A percentile compares a stretch with the other conserved stretches of the same genome.
Conservation (phyloP, 2,888 invertebrate genomes). For the Tortricodes alternella region DNA sequence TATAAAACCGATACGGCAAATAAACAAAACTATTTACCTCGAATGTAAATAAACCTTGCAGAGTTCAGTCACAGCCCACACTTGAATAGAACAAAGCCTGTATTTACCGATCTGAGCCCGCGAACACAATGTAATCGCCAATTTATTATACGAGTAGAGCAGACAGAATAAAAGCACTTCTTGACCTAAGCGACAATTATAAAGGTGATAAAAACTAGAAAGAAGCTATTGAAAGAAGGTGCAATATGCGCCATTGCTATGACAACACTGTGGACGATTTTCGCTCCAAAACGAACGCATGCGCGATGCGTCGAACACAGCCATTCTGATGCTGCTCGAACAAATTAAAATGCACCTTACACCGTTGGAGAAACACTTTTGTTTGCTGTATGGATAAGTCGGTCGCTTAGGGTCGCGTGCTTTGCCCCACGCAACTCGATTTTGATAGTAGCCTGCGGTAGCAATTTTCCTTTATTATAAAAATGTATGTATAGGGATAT, state of each 20-base stretch:
- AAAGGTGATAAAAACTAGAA: slow-evolving; percentile 14
- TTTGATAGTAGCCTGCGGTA: slow-evolving; percentile 65
- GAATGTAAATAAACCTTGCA: slow-evolving; percentile 46
- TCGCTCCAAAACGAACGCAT: slow-evolving; percentile 79
- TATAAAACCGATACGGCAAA: slow-evolving; percentile 31
- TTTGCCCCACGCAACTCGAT: slow-evolving; percentile 56
- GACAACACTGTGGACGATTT: slow-evolving; percentile 69
- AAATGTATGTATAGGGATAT: slow-evolving; percentile 41
- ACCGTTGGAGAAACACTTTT: slow-evolving; percentile 27
- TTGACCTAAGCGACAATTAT: slow-evolving; percentile 34
- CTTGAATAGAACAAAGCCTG: slow-evolving; percentile 50
- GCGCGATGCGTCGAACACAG: slow-evolving; percentile 51
- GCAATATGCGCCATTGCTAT: slow-evolving; percentile 63
- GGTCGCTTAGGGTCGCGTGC: slow-evolving; percentile 54
- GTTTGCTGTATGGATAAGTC: slow-evolving; percentile 14
- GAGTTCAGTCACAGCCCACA: slow-evolving; percentile 52
- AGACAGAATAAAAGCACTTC: too few relatives aligned
- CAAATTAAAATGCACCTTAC: slow-evolving; percentile 44
- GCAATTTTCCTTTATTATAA: slow-evolving; percentile 73
- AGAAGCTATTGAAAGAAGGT: slow-evolving; percentile 40
- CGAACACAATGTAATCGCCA: slow-evolving; percentile 41
- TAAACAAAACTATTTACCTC: slow-evolving; percentile 40
- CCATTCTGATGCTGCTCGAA: slow-evolving; percentile 8
- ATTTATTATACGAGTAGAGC: too few relatives aligned
- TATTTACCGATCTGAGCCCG: slow-evolving; percentile 42